Evolutionary conservation across 2,888 invertebrate genomes (phyloP).

Genomic region (Clostera curtula): DNA sequence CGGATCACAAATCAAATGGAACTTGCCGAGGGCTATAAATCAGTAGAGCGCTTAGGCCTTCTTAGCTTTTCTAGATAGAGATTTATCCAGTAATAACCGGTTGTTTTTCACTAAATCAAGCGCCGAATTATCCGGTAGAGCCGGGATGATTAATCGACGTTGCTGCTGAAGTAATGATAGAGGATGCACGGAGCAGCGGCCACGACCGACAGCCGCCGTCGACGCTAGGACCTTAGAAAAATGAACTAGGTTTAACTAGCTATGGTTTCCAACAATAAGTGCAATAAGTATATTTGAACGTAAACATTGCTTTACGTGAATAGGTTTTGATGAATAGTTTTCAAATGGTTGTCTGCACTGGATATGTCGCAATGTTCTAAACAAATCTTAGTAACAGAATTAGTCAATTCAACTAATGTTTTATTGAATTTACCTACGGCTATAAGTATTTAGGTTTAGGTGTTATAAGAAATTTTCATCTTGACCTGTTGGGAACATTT

Average conservation of each 20-base stretch:
- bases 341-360: too few species aligned
- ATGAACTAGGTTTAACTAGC: background rate
- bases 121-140: conserved; percentile 75
- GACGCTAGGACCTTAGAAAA: conserved; percentile 3
- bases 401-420: conserved; percentile 42
- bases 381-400: conserved; percentile 9
- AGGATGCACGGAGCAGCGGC: conserved; percentile 24
- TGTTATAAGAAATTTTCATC: too few species aligned
- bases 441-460: too few species aligned
- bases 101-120: conserved; percentile 74
- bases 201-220: conserved; percentile 13
- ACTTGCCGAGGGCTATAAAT: conserved; percentile 62
- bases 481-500: too few species aligned
- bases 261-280: too few species aligned
- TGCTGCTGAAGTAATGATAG: conserved; percentile 61
- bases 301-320: too few species aligned
- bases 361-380: too few species aligned
- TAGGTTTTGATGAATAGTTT: too few species aligned
- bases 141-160: conserved; percentile 65
- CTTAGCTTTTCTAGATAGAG: conserved; percentile 76
- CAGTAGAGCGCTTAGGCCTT: conserved; percentile 69
- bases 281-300: too few species aligned
- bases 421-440: conserved; percentile 70
- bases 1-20: conserved; percentile 66
- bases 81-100: conserved; percentile 74